Base-by-base conservation (phyloP, 2,797 vertebrate species). In the Sebastes steindachneri region DNA sequence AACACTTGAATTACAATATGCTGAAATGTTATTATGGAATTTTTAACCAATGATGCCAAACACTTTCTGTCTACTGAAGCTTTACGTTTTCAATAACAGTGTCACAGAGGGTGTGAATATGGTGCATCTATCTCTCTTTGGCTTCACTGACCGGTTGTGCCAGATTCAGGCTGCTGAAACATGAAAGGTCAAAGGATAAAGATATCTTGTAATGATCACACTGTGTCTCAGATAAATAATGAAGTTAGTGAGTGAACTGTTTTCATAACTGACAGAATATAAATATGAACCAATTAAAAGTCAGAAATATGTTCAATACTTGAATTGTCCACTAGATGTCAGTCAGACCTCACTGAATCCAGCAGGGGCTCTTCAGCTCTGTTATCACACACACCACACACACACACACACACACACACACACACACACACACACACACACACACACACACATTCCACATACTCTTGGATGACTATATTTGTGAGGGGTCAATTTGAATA, bases 291-390 rank as follows among this genome's bases (percentile, higher is more conserved):
- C 14, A 11, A n/a, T 35, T n/a, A 21, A 23, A 28, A n/a, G 5
- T 53, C 7, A 28, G 23, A 21, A 59, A 17, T 5, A 2, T 28
- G 15, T 35, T n/a, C 41, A 69, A 10, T 62, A 31, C 63, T 9
- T 3, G 0, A 28, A 35, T 0, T 29, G n/a, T 25, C 86, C 91
- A 73, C 79, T 77, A 89, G 89, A 65, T 82, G 91, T 72, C 89
- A 85, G 60, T 53, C 70, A 67, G 1, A 68, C 19, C 41, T 62
- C 73, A 60, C 33, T 6, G 37, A 65, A 70, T 12, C 15, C 25
- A 48, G 37, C 37, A 48, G 37, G 0, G 6, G 23, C 10, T 19
- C 21, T 9, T 28, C 5, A 23, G 4, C 29, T 4, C n/a, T 7
- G 7, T 48, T 48, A 19, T 10, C 6, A 21, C 9, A 26, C 25